Conservation (phyloP, 2,113 vertebrate genomes). For the Rynchops niger region DNA sequence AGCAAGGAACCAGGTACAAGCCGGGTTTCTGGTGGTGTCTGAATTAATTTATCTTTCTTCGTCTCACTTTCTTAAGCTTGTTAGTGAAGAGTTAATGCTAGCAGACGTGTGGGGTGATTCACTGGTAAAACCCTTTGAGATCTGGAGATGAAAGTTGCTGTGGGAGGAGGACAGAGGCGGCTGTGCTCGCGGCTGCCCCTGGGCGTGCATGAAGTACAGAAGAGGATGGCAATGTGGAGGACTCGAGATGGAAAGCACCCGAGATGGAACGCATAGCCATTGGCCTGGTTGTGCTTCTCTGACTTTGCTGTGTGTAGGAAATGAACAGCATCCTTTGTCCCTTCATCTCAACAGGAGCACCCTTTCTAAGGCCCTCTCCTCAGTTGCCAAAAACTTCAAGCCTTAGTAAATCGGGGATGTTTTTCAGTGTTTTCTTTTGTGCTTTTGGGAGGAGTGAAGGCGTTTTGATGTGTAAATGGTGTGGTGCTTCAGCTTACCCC, state of each 20-base stretch:
- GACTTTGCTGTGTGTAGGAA: neutral
- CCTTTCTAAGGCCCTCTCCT: neutral
- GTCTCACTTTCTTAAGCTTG: neutral
- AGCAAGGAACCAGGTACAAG: accelerated
- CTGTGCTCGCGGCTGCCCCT: neutral
- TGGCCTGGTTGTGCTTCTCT: neutral
- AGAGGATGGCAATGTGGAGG: neutral
- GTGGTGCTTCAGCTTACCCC: neutral
- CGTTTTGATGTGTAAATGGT: neutral
- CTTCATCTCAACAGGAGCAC: neutral
- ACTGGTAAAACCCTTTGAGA: neutral
- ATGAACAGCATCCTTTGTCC: neutral
- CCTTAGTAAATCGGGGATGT: neutral
- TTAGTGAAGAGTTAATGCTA: neutral
- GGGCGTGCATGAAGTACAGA: neutral
- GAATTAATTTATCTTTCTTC: neutral
- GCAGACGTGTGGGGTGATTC: accelerated
- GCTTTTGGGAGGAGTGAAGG: neutral
- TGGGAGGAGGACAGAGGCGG: neutral
- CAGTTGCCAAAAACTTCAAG: neutral
- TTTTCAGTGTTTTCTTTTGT: neutral
- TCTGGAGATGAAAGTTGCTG: no score
- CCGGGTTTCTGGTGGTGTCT: neutral
- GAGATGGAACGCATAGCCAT: neutral
- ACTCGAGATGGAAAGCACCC: neutral